Evolutionary conservation across 2,797 vertebrate species (phyloP).

Genomic region (Lutjanus campechanus): DNA sequence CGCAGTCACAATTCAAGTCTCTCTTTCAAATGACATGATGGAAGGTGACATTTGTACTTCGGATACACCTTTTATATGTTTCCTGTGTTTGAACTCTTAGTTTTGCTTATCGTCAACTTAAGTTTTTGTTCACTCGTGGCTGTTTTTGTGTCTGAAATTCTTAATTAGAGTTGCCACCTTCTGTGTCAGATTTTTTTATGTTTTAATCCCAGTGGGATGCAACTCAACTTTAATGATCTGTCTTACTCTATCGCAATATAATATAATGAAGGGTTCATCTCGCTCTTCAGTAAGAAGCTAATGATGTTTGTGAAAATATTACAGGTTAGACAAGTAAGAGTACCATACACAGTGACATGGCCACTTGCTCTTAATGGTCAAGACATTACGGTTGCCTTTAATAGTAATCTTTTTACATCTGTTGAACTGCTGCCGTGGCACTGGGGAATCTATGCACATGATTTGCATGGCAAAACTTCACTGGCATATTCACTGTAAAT

Average conservation of each 20-base stretch:
- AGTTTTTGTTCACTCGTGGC: slow-evolving; percentile 9
- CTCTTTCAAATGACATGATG: slow-evolving; percentile 36
- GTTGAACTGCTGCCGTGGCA: slow-evolving; percentile 5
- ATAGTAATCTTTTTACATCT: slow-evolving; percentile 9
- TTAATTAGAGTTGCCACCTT: slow-evolving; percentile 63
- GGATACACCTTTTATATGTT: slow-evolving; percentile 12
- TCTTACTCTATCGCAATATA: slow-evolving; percentile 24
- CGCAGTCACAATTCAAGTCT: slow-evolving; percentile 30
- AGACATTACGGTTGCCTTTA: slow-evolving; percentile 7
- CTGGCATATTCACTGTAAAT: slow-evolving; percentile 11
- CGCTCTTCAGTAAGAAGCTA: slow-evolving; percentile 40
- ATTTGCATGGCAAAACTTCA: slow-evolving; percentile 1
- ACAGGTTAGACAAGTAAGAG: slow-evolving; percentile 22
- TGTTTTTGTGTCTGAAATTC: slow-evolving; percentile 19
- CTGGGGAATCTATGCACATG: not conserved
- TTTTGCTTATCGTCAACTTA: slow-evolving; percentile 24
- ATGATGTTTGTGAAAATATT: slow-evolving; percentile 53
- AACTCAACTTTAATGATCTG: slow-evolving; percentile 64
- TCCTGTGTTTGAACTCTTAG: slow-evolving; percentile 4
- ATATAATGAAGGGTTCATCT: slow-evolving; percentile 57
- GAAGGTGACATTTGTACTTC: slow-evolving; percentile 24
- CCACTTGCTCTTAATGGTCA: slow-evolving; percentile 25
- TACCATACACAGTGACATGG: not conserved
- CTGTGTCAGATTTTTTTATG: slow-evolving; percentile 34
- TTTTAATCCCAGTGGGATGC: slow-evolving; percentile 55